Percentiles rank a stretch among this genome's conserved stretches.
phyloP scores from a whole-genome alignment of 2,797 vertebrate genomes.

The Thripadectes ignobilis region DNA sequence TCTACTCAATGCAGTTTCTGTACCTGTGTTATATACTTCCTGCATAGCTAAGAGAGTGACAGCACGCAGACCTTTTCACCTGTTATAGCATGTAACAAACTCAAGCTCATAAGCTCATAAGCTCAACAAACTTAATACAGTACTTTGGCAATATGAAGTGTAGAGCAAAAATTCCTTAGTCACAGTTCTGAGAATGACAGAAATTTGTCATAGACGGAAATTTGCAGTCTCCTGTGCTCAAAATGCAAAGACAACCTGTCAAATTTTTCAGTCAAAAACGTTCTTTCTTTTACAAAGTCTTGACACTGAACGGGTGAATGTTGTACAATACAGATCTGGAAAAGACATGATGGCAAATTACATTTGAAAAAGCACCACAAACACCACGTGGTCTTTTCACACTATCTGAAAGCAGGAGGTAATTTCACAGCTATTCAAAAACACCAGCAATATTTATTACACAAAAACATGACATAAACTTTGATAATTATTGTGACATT shows the following conservation, averaged over 20 bases:
- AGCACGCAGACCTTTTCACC: neutral
- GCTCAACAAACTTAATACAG: neutral
- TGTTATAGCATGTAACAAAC: neutral
- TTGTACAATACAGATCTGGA: neutral
- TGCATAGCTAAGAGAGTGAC: neutral
- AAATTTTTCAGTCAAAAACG: neutral
- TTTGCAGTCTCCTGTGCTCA: neutral
- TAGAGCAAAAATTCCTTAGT: neutral
- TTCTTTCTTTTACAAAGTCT: neutral
- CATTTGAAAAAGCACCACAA: neutral
- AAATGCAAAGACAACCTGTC: neutral
- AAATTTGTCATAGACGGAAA: neutral
- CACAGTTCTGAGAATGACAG: neutral
- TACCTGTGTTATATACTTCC: neutral
- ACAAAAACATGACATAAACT: neutral
- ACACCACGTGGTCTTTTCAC: neutral
- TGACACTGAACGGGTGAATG: neutral
- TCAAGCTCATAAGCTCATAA: neutral
- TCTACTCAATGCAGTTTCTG: neutral
- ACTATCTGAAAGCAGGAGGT: neutral
- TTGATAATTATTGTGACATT: neutral
- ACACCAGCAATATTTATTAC: neutral
- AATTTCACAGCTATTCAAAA: conserved; percentile 23
- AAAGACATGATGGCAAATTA: neutral
- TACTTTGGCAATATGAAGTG: neutral